These are phyloP conservation scores for Dicaeum eximium DNA, from an alignment of 2,113 vertebrate genomes.

Conservation along the genomic window DNA sequence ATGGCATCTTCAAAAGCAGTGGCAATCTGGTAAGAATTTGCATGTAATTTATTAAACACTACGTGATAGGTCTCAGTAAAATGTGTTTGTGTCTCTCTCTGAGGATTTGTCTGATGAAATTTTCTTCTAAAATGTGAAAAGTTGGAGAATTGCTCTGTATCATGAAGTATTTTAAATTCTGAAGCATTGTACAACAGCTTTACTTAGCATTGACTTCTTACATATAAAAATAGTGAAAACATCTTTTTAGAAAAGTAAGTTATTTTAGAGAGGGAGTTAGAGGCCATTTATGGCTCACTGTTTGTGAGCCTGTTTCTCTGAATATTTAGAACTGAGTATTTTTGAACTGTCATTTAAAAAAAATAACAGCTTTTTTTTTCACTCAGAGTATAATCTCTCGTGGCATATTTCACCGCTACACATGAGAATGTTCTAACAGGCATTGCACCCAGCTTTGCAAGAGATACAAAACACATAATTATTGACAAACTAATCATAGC, in stretches of 20 bases:
- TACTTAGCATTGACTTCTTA: neutral
- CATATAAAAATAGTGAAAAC: neutral
- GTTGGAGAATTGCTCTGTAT: neutral
- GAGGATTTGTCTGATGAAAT: neutral
- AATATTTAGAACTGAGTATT: constrained; percentile 5
- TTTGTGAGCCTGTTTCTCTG: constrained; percentile 3
- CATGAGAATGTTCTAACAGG: neutral
- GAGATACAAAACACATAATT: neutral
- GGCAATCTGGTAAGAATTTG: constrained; percentile 36
- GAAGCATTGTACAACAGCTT: neutral
- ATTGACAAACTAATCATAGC: neutral
- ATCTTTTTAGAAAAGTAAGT: neutral
- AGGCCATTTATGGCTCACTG: neutral
- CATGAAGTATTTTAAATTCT: neutral
- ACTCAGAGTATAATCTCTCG: neutral
- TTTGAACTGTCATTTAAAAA: neutral
- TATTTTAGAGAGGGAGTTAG: neutral
- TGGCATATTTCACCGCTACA: neutral
- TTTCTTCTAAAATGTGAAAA: neutral
- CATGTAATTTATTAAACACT: neutral
- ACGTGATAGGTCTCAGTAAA: neutral
- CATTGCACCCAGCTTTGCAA: neutral
- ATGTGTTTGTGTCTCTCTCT: neutral
- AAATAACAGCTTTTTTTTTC: neutral
- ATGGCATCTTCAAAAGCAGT: neutral